Evolutionary conservation across 1,140 invertebrate species (phyloP), one percentile per base, ranked within the genome.

Genomic region (Theocolax elegans): DNA sequence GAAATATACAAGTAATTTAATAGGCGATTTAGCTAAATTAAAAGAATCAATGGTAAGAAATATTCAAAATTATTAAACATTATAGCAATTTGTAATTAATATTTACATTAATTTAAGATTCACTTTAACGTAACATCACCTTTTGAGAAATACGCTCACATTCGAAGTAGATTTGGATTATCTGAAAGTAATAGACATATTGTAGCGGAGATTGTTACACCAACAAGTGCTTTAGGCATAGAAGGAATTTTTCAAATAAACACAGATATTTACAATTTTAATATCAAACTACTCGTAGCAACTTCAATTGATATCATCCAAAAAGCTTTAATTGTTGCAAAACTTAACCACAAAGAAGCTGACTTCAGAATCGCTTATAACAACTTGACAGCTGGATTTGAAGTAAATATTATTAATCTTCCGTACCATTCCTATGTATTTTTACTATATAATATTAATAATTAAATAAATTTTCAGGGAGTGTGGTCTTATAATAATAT

Each of bases 341-440:
- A 91, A 80, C 77, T 91, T 21, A 84, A 77, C 59, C 87, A 87
- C 46, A 81, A 85, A 0, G 88, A 92, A 77, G 86, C 91, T 8
- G 92, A 94, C 76, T 91, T 93, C 75, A 85, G 92, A 42, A 81
- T 91, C 2, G 89, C 89, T 17, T 94, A 91, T 87, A 93, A 93
- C 59, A 88, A 88, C n/a, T 86, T 92, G 72, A 88, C 90, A 2
- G 85, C 91, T 35, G 93, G 93, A 27, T 93, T 94, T 72, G 42
- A 71, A 62, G 69, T 71, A 48, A 21, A n/a, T 48, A 44, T 44
- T n/a, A n/a, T n/a, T n/a, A n/a, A n/a, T n/a, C 15, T 15, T 15
- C 10, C 6, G 42, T 7, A 7, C 12, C 12, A 38, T 38, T 38
- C 12, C 12, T 38, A 7, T 38, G 35, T 38, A 12, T 7, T 7